Evolutionary conservation across 2,888 invertebrate genomes (phyloP).

Genomic region (Drosophila hawaiiensis): DNA sequence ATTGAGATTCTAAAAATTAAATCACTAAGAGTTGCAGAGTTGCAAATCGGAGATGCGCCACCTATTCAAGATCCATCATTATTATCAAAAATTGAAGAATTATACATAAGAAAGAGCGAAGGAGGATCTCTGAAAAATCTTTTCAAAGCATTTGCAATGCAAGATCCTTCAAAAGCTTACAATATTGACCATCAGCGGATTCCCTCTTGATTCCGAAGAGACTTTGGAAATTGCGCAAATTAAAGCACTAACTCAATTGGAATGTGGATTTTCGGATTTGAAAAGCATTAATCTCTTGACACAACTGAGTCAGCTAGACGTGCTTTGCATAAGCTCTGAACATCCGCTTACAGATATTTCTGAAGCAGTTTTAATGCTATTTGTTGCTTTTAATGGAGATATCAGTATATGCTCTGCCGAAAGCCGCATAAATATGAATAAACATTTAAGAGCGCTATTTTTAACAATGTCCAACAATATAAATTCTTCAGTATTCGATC

Average conservation of each 20-base stretch:
- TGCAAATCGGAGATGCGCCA: not conserved
- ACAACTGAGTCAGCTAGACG: not conserved
- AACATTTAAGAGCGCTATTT: not conserved
- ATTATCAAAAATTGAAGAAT: not conserved
- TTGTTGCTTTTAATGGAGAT: not conserved
- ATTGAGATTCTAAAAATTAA: not conserved
- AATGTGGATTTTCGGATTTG: conserved; percentile 5
- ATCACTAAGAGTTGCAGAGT: not conserved
- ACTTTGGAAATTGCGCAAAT: not conserved
- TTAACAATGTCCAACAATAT: not conserved
- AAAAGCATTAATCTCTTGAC: not conserved
- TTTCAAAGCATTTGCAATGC: conserved; percentile 2
- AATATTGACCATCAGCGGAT: not conserved
- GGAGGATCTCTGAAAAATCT: conserved; percentile 3
- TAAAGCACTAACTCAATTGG: not conserved
- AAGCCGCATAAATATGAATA: not conserved
- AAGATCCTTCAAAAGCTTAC: not conserved
- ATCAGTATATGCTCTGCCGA: not conserved
- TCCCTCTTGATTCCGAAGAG: not conserved
- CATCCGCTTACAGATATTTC: not conserved
- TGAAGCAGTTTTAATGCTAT: not conserved
- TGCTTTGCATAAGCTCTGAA: not conserved
- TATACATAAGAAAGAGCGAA: not conserved
- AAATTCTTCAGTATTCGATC: not conserved
- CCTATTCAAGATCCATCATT: not conserved